Base-by-base conservation (phyloP, 2,113 vertebrate species). In the Calyptommatus sinebrachiatus region DNA sequence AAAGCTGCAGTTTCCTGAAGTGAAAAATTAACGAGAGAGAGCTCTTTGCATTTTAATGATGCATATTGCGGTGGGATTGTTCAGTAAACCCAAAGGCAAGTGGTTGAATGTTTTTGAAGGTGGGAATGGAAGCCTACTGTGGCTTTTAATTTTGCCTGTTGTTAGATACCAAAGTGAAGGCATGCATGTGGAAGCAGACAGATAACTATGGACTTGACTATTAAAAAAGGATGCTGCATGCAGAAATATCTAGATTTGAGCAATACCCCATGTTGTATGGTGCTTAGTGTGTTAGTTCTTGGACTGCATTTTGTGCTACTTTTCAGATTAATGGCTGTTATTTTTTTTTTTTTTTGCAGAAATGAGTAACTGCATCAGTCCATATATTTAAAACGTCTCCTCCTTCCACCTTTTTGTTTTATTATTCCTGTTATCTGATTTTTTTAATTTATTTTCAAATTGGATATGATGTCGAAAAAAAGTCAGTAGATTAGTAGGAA, bases 21-120 rank as follows among this genome's bases (percentile, higher is more conserved):
- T 93, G 92, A 94, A 91, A 94, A 91, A 92, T 94, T 91, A 91
- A 85, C 88, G 89, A 11, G 73, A 24, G 79, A 53, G 61, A 85
- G 79, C 86, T 90, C 82, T 88, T 89, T 87, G 91, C 90, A 87
- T 93, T 91, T 88, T 90, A 92, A 88, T 88, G 86, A 81, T 18
- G 8, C 57, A 31, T 81, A 63, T 71, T 74, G 31, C 83, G 35
- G 31, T 89, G 61, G 53, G 86, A 79, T 76, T 87, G 66, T 83
- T 84, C 83, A 74, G 79, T 86, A 29, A 76, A 83, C 74, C 81
- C 72, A 75, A 85, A 85, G 87, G 82, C 86, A 21, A 24, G 7
- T 53, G 65, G 28, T 65, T 77, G 6, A 31, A 46, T 82, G 78
- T 80, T 82, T 35, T 81, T 67, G 1, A 12, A 35, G 50, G 31